Evolutionary conservation across 2,888 invertebrate genomes (phyloP), one percentile per base, ranked within the genome.

Genomic region (Dryomyza anilis): DNA sequence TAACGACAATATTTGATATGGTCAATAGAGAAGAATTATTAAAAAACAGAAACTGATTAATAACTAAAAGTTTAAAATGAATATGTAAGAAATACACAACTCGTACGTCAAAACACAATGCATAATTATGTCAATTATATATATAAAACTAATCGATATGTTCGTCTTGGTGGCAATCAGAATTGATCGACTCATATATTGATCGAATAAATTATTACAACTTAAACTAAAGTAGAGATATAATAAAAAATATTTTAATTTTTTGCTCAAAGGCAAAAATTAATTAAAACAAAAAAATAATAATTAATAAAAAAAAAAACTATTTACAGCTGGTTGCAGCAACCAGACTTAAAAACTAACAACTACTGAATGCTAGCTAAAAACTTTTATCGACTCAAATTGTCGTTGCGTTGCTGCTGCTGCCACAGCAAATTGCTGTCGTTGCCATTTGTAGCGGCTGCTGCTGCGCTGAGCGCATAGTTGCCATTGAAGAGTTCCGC

Each of bases 401-500:
- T 63, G 56, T 57, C 64, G 57, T 67, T 64, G 21, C 56, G 21
- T 21, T 52, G 27, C 1, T 14, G 29, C 14, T 21, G 19, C 1
- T 59, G 43, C 27, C 39, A 43, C 29, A 29, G 29, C 23, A 61
- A 53, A 53, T 43, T 39, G 27, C 21, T 43, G 21, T 53, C 43
- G 43, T 45, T 43, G 60, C 36, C 36, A 52, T 36, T 5, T 21
- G 36, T 27, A n/a, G n/a, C n/a, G n/a, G n/a, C n/a, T n/a, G 56
- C 39, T 8, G 61, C n/a, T 36, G 30, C 39, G 21, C 55, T 46
- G 1, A 52, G 46, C 29, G 43, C 30, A 27, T 53, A 62, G 53
- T 77, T 78, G 10, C 73, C 70, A 45, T 78, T 78, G 7, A 72
- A 65, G 30, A 71, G 48, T 36, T 78, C 74, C 2, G 55, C 59